A percentile compares a stretch with the other conserved stretches of the same genome.
phyloP scores from a whole-genome alignment of 2,888 invertebrate genomes.

The Caenorhabditis japonica region DNA sequence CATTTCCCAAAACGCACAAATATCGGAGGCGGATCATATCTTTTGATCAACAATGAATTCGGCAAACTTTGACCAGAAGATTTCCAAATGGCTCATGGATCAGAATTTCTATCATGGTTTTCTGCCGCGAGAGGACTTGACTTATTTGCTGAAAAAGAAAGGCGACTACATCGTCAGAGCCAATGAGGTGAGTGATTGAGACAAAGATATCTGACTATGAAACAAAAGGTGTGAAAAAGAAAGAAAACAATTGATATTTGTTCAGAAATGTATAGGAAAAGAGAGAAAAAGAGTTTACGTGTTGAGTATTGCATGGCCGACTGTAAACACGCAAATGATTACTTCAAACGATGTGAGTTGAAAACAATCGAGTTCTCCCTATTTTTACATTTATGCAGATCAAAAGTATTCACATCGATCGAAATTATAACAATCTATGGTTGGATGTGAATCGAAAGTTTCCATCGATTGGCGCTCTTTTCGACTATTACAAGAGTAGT shows the following conservation, averaged over 20 bases:
- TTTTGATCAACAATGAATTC: conserved; percentile 8
- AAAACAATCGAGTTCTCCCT: background rate
- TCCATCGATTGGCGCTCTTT: conserved; percentile 10
- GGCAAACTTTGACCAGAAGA: conserved; percentile 16
- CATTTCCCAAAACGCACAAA: too few species aligned
- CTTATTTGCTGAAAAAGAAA: conserved; percentile 42
- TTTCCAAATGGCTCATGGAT: conserved; percentile 35
- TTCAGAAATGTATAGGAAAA: conserved; percentile 32
- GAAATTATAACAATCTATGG: conserved; percentile 7
- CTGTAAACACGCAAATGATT: background rate
- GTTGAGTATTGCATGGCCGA: conserved; percentile 40
- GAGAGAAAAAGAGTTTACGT: conserved; percentile 19
- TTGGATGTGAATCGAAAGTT: conserved; percentile 15
- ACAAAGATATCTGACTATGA: background rate
- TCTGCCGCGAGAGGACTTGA: conserved; percentile 44
- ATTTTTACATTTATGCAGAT: conserved; percentile 21
- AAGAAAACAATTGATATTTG: too few species aligned
- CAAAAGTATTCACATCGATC: conserved; percentile 32
- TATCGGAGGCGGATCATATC: too few species aligned
- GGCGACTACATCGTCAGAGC: conserved; percentile 47
- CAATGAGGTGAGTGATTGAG: conserved; percentile 4
- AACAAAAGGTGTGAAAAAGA: too few species aligned
- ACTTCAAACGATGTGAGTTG: conserved; percentile 24
- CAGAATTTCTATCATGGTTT: conserved; percentile 41
- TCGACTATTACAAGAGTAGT: conserved; percentile 9